Base-by-base conservation (phyloP, 2,888 invertebrate genomes). In the Pasiphila rectangulata region DNA sequence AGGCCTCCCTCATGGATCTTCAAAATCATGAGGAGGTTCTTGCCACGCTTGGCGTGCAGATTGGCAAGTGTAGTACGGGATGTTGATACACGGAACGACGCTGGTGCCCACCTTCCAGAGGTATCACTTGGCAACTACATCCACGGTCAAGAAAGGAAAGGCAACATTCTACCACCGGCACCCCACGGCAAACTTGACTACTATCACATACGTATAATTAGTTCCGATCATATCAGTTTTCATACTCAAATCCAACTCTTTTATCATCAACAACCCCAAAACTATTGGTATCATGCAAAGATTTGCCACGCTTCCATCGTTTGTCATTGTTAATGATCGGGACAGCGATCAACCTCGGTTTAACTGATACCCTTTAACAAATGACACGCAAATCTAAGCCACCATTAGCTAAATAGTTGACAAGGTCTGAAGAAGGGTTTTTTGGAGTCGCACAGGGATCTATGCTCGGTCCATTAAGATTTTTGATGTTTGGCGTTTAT, bases 221-320 rank as follows among this genome's bases (percentile, higher is more conserved):
- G 6, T 13, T 13, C 1, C 7, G 27, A 27, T 27, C 2, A 13
- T 32, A 32, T 19, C 17, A 19, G 3, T 21, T n/a, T 21, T 32
- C 20, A n/a, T 17, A 19, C 12, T 16, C 35, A 20, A 32, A 32
- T 44, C 13, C 40, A 51, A 50, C 53, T 53, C 54, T 38, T 54
- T 53, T 38, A 36, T 17, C 34, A 29, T 30, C 42, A 23, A 47
- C 9, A 23, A 47, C 9, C 48, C 35, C 13, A 25, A 10, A n/a
- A n/a, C n/a, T 27, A 24, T 17, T 34, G 21, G 15, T 49, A 49
- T 44, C 49, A 17, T 39, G 6, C 44, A 46, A 56, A 43, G 52
- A 61, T 61, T 61, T 54, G 62, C 53, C 64, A 64, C 64, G 61
- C 64, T 57, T 48, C 36, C 30, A 37, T 57, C 64, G 56, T 62